Base-by-base conservation (phyloP, 2,888 invertebrate genomes). In the Pomacea canaliculata region DNA sequence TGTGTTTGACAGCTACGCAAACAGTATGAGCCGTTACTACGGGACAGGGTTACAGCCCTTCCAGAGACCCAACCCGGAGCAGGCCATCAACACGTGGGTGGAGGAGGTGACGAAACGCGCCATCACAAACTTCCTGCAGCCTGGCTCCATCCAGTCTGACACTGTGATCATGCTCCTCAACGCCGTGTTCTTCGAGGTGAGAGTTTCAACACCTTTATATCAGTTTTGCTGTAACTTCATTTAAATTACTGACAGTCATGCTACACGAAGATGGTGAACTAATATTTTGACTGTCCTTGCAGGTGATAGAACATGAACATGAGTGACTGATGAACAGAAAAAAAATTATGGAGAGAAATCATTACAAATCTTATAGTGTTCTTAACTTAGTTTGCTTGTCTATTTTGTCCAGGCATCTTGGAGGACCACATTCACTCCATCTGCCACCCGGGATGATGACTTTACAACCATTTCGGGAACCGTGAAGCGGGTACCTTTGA, bases 161-260 rank as follows among this genome's bases (percentile, higher is more conserved):
- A 71, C 63, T 23, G 59, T 70, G 1, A 18, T 70, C 10, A 51
- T 76, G 66, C 66, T 76, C 16, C 51, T 76, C 37, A 76, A 76
- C 46, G 76, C 76, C 0, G 59, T 76, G 3, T 76, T 62, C 66
- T 76, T 76, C 59, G 63, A 76, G 63, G 76, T 72, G 8, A 51
- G 51, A 56, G 37, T 37, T 37, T 37, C 0, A 5, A 37, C 37
- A 37, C 37, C 1, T 37, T 0, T 5, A 5, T 5, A 37, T 0
- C 37, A 37, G 37, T 37, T 5, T 37, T 23, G 23, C n/a, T n/a
- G n/a, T n/a, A n/a, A n/a, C n/a, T n/a, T n/a, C n/a, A n/a, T n/a
- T n/a, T n/a, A n/a, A n/a, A n/a, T n/a, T n/a, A n/a, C n/a, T n/a
- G n/a, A n/a, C n/a, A n/a, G 37, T 37, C 37, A 1, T 37, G 5